Conservation (phyloP, 2,888 invertebrate genomes). For the Ectobius pallidus region DNA sequence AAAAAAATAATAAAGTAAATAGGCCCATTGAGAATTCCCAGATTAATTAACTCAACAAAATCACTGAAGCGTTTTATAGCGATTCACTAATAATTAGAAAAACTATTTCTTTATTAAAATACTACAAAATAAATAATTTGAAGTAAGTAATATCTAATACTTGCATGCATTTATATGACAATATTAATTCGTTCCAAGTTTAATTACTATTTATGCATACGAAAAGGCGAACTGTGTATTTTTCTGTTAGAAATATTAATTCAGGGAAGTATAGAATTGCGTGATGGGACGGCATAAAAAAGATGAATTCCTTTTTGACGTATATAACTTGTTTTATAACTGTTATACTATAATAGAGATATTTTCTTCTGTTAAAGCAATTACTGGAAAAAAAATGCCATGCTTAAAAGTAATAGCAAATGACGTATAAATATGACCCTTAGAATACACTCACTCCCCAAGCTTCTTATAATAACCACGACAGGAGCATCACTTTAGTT, state of each 20-base stretch:
- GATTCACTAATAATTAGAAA: no score
- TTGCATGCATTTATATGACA: no score
- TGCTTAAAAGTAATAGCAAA: slow-evolving; percentile 32
- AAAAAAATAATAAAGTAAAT: no score
- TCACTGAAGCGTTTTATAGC: no score
- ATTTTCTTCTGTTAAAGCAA: slow-evolving; percentile 28
- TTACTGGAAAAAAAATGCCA: slow-evolving; percentile 39
- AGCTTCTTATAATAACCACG: slow-evolving; percentile 23
- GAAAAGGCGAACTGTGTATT: no score
- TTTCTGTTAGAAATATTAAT: neutral
- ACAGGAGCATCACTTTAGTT: slow-evolving; percentile 14
- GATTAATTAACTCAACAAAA: no score
- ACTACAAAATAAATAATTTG: no score
- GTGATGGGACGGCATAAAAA: slow-evolving; percentile 26
- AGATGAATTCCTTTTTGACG: slow-evolving; percentile 2
- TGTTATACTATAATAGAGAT: slow-evolving; percentile 34
- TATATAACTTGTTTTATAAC: slow-evolving; percentile 28
- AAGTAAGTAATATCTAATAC: no score
- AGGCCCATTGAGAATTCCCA: no score
- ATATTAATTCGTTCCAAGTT: no score
- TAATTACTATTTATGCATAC: no score
- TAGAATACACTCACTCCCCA: neutral
- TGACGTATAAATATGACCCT: slow-evolving; percentile 32
- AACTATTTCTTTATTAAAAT: no score
- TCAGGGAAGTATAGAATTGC: neutral